phyloP scores from a whole-genome alignment of 1,140 invertebrate species.

The Aphis craccivora region DNA sequence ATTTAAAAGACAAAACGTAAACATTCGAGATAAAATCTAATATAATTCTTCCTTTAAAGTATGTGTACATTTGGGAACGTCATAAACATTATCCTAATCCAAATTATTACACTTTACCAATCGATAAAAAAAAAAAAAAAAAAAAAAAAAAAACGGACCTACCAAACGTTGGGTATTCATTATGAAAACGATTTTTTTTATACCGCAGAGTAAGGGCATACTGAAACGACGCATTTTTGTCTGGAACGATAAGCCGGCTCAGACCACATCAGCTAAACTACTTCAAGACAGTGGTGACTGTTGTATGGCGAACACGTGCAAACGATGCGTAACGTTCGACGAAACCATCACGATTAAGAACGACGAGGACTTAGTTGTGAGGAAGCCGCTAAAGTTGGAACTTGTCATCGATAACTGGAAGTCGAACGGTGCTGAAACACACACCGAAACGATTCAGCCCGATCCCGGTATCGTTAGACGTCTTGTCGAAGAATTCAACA shows the following conservation, averaged over 20 bases:
- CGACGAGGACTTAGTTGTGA: background rate
- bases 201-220: background rate
- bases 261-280: background rate
- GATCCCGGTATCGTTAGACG: background rate
- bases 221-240: slow-evolving; percentile 5
- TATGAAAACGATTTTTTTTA: background rate
- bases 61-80: background rate
- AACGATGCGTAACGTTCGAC: slow-evolving; percentile 30
- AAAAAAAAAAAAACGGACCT: too few relatives aligned
- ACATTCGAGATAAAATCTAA: too few relatives aligned
- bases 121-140: too few relatives aligned
- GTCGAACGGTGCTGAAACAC: background rate
- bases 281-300: background rate
- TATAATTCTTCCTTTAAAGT: background rate
- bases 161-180: background rate
- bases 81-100: background rate
- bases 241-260: background rate
- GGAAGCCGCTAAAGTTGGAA: background rate
- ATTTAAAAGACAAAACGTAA: too few relatives aligned
- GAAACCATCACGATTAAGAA: slow-evolving; percentile 14
- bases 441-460: background rate
- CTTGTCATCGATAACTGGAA: slow-evolving; percentile 33
- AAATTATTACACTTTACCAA: background rate
- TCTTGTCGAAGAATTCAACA: slow-evolving; percentile 17
- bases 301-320: background rate